phyloP scores from a whole-genome alignment of 1,140 invertebrate genomes.

The Brachionus manjavacas region DNA sequence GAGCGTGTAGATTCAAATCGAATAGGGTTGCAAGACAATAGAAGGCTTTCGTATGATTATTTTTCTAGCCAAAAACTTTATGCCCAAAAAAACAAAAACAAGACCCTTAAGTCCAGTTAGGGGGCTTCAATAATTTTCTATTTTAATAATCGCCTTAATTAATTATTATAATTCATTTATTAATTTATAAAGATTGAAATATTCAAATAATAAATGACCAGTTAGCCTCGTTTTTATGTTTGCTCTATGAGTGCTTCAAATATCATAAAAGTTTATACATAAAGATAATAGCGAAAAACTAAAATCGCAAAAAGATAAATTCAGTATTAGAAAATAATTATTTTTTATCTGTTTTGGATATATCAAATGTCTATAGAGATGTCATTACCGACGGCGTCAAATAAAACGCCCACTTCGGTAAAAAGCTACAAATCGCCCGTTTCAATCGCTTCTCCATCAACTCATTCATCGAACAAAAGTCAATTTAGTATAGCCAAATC shows the following conservation, averaged over 20 bases:
- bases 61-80: background rate
- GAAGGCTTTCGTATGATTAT: background rate
- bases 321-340: background rate
- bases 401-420: background rate
- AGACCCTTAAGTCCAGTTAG: background rate
- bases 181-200: background rate
- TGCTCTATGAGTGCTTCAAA: slow-evolving; percentile 1
- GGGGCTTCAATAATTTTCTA: background rate
- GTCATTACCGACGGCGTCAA: background rate
- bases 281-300: background rate
- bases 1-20: background rate
- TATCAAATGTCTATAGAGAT: slow-evolving; percentile 17
- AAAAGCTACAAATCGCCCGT: background rate
- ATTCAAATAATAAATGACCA: slow-evolving; percentile 25
- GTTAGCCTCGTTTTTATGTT: slow-evolving; percentile 26
- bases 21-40: background rate
- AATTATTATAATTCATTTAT: slow-evolving; percentile 32
- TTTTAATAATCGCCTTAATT: slow-evolving; percentile 19
- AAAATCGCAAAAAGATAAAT: background rate
- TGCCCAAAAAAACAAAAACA: background rate
- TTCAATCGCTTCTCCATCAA: background rate
- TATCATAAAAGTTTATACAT: slow-evolving; percentile 24
- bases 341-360: background rate
- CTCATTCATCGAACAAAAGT: background rate
- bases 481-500: background rate